Conservation (phyloP, 2,113 vertebrate species). For the Mus musculus region GRCm39 chr5:132424501-132425000, state of each 20-base stretch:
- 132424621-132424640: not conserved
- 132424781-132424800: not conserved
- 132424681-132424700: not conserved
- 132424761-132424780: constrained; percentile 18
- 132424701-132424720: not conserved
- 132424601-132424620: not conserved
- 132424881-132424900: not conserved
- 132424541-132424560: not conserved
- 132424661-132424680: not conserved
- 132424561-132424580: not conserved
- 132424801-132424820: not conserved
- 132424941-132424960: constrained; percentile 76
- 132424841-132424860: constrained; percentile 40
- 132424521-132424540: not conserved
- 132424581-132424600: not conserved
- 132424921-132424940: constrained; percentile 55
- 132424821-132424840: not conserved
- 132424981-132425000: constrained; percentile 66
- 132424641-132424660: not conserved
- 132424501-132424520: not conserved
- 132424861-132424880: constrained; percentile 51
- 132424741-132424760: not conserved
- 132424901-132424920: constrained; percentile 52
- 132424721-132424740: not conserved
- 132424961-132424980: constrained; percentile 74